phyloP scores from a whole-genome alignment of 2,113 vertebrate species.

The Nicator chloris region DNA sequence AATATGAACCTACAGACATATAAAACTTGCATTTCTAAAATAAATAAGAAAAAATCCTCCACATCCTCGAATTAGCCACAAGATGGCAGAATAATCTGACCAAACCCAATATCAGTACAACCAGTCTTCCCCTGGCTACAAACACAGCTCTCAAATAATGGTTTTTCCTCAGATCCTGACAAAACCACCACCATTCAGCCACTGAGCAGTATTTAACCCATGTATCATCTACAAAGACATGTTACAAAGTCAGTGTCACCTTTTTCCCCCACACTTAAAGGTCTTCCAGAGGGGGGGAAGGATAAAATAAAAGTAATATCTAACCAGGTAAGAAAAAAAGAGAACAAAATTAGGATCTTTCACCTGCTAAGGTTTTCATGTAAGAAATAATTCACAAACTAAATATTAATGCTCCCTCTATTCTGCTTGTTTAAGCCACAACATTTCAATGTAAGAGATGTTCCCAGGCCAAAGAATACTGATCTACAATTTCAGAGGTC shows the following conservation, averaged over 20 bases:
- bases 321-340: neutral
- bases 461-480: neutral
- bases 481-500: neutral
- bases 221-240: neutral
- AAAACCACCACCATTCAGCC: neutral
- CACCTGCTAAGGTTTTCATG: rapidly evolving
- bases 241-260: neutral
- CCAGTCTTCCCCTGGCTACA: too few relatives aligned
- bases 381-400: neutral
- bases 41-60: neutral
- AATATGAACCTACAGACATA: neutral
- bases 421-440: neutral
- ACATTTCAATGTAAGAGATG: neutral
- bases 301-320: neutral
- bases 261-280: neutral
- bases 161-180: neutral
- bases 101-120: rapidly evolving
- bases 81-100: constrained; percentile 2
- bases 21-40: neutral
- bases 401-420: neutral
- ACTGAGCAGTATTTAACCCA: neutral
- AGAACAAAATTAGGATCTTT: neutral
- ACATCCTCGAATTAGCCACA: neutral
- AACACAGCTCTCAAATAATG: neutral
- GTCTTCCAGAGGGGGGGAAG: rapidly evolving